phyloP scores from a whole-genome alignment of 1,140 invertebrate genomes.

The Platorchestia sp. region DNA sequence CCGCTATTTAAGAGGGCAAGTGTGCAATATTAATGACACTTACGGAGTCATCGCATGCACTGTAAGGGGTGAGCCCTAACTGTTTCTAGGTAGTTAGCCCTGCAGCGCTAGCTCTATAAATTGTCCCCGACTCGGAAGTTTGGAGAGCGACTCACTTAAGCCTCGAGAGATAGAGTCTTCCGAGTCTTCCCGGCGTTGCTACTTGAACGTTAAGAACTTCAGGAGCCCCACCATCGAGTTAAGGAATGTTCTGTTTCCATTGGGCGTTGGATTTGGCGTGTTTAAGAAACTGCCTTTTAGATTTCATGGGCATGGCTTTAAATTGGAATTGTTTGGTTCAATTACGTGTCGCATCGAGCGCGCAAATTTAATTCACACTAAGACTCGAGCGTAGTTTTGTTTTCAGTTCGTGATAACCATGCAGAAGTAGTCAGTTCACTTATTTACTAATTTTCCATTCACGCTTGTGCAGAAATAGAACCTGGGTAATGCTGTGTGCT shows the following conservation, averaged over 20 bases:
- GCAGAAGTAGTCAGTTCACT: too few relatives aligned
- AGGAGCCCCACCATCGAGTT: neutral
- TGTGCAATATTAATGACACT: slow-evolving; percentile 50
- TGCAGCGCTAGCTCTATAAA: slow-evolving; percentile 5
- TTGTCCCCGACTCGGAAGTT: slow-evolving; percentile 23
- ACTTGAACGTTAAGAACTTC: neutral
- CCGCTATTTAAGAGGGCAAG: slow-evolving; percentile 34
- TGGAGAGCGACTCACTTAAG: neutral
- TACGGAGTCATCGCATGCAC: slow-evolving; percentile 33
- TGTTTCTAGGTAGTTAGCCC: slow-evolving; percentile 35
- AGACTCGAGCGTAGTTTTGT: neutral
- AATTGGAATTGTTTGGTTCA: neutral
- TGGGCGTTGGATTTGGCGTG: neutral
- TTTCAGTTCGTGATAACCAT: neutral
- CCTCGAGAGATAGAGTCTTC: neutral
- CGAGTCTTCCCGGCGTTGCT: neutral
- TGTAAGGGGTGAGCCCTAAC: slow-evolving; percentile 15
- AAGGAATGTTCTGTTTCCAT: neutral
- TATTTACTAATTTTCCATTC: too few relatives aligned
- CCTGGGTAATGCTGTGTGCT: too few relatives aligned
- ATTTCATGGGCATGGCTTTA: neutral
- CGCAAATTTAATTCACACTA: neutral
- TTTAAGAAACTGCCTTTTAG: neutral
- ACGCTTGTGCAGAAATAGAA: too few relatives aligned
- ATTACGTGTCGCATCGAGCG: neutral